A percentile compares a stretch with the other conserved stretches of the same genome.
Evolutionary conservation across 2,888 invertebrate species (phyloP).

Genomic region (Neoscelio sp.): DNA sequence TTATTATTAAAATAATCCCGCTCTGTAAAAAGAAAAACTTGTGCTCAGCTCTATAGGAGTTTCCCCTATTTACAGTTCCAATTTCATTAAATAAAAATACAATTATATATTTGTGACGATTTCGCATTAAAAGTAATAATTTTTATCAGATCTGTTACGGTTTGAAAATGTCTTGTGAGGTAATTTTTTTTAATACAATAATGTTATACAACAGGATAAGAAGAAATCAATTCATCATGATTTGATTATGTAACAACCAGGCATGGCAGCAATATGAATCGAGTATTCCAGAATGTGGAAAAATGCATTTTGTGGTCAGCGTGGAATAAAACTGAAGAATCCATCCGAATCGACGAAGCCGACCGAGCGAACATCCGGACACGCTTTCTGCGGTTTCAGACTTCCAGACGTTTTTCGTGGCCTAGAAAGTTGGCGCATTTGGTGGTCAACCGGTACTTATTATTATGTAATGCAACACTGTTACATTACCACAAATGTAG

Average conservation of each 20-base stretch:
- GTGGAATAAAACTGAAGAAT: constrained; percentile 64
- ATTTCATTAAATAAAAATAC: too few species aligned
- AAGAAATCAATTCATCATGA: constrained; percentile 36
- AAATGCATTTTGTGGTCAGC: constrained; percentile 52
- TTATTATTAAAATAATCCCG: too few species aligned
- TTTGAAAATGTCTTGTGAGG: too few species aligned
- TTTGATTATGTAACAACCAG: constrained; percentile 26
- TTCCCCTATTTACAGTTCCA: too few species aligned
- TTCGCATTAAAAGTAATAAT: too few species aligned
- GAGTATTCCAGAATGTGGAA: constrained; percentile 33
- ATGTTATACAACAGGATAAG: constrained; percentile 37
- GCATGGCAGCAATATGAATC: constrained; percentile 22
- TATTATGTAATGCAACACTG: constrained; percentile 49
- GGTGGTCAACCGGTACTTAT: constrained; percentile 60
- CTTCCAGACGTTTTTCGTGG: constrained; percentile 70
- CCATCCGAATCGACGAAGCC: constrained; percentile 71
- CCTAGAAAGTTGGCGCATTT: constrained; percentile 65
- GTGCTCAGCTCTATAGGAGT: too few species aligned
- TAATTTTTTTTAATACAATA: background rate
- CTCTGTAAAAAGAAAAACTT: too few species aligned
- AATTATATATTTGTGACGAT: too few species aligned
- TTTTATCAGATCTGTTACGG: too few species aligned
- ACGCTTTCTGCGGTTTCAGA: constrained; percentile 79
- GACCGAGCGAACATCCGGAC: constrained; percentile 80
- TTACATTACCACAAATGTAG: constrained; percentile 47